A percentile compares a stretch with the other conserved stretches of the same genome.
Conservation (phyloP, 2,113 vertebrate genomes). For the Myiozetetes cayanensis region DNA sequence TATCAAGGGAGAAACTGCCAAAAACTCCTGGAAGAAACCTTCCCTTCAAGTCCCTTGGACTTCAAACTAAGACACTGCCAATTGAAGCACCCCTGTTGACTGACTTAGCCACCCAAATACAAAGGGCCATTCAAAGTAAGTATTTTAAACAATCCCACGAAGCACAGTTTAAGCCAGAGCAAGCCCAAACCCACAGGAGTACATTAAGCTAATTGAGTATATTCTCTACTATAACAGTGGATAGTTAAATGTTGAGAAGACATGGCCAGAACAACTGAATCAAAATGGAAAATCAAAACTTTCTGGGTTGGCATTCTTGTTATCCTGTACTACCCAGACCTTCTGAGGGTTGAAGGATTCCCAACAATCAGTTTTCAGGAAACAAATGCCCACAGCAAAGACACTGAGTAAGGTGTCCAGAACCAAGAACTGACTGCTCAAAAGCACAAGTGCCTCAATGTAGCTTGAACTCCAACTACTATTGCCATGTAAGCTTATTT, state of each 20-base stretch:
- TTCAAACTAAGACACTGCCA: neutral
- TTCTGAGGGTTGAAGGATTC: neutral
- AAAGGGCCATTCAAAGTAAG: neutral
- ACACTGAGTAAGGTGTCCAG: neutral
- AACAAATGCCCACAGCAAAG: neutral
- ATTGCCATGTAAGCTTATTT: neutral
- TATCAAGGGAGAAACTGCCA: neutral
- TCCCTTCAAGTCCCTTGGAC: neutral
- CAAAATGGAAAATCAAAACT: neutral
- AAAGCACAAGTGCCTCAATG: neutral
- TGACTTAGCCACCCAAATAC: neutral
- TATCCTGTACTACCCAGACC: neutral
- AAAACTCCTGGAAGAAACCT: neutral
- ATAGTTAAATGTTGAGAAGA: neutral
- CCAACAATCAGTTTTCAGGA: neutral
- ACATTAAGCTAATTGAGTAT: neutral
- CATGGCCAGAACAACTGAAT: neutral
- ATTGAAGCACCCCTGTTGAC: neutral
- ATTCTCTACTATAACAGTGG: fast-evolving
- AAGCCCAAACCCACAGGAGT: neutral
- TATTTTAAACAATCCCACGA: neutral
- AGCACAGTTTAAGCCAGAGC: neutral
- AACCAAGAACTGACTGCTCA: neutral
- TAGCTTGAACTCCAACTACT: neutral
- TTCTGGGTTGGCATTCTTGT: neutral